phyloP scores from a whole-genome alignment of 2,797 vertebrate species.

The Enteromius viviparus region DNA sequence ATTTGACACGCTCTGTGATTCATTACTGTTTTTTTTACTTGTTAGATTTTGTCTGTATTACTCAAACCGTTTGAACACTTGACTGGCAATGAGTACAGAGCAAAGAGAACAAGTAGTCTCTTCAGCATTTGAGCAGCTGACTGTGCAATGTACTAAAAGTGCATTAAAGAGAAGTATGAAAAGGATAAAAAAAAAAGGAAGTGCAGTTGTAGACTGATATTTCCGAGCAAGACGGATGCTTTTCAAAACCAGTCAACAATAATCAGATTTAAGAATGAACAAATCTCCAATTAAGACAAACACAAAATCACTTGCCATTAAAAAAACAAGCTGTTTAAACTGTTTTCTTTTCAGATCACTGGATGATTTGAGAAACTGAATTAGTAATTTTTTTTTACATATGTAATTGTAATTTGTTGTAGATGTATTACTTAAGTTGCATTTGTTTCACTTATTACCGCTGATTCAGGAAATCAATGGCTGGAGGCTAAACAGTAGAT shows the following conservation, averaged over 20 bases:
- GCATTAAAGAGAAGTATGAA: neutral
- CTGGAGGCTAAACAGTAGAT: neutral
- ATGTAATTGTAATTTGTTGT: conserved; percentile 4
- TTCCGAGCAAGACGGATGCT: conserved; percentile 19
- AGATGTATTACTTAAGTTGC: neutral
- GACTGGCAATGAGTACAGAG: conserved; percentile 17
- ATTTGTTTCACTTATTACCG: neutral
- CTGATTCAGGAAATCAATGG: neutral
- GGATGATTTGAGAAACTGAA: conserved; percentile 9
- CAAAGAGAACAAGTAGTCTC: conserved; percentile 4
- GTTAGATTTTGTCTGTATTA: neutral
- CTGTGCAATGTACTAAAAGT: neutral
- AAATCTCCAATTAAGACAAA: conserved; percentile 40
- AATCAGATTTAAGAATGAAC: conserved; percentile 23
- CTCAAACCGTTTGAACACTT: neutral
- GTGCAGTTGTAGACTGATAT: neutral
- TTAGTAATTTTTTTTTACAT: neutral
- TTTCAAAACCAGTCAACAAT: conserved; percentile 32
- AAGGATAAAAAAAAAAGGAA: neutral
- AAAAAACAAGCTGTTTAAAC: conserved; percentile 8
- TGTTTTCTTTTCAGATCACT: conserved; percentile 11
- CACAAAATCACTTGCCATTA: conserved; percentile 10
- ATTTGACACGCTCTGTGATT: neutral
- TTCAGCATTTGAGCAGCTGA: neutral
- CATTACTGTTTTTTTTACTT: neutral